Percentiles rank a stretch among this genome's conserved stretches.
Conservation (phyloP, 2,888 invertebrate genomes). For the Maniola hyperantus region DNA sequence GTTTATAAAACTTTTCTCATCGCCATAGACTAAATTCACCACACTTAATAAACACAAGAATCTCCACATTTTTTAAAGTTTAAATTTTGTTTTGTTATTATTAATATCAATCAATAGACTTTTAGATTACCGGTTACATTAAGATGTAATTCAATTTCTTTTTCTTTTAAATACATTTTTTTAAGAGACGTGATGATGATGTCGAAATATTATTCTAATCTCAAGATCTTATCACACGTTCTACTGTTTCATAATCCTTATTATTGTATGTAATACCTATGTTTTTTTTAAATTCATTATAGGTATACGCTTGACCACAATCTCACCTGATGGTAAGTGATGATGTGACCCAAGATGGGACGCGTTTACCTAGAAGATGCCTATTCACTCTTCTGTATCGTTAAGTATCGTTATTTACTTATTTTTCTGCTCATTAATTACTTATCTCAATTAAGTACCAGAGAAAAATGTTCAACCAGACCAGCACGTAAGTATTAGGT, state of each 20-base stretch:
- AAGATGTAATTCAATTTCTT: slow-evolving; percentile 20
- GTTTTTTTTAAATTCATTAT: too few species aligned
- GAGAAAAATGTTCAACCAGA: too few species aligned
- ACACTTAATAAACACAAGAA: slow-evolving; percentile 31
- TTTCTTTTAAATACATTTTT: slow-evolving; percentile 31
- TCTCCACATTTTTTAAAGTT: slow-evolving; percentile 38
- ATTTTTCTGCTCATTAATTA: not conserved
- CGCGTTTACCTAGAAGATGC: too few species aligned
- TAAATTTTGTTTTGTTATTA: not conserved
- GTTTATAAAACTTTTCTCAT: slow-evolving; percentile 41
- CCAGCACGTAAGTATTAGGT: too few species aligned
- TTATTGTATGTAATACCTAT: not conserved
- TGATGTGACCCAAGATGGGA: too few species aligned
- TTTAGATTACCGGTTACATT: slow-evolving; percentile 10
- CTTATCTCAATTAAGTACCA: not conserved
- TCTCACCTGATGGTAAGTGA: too few species aligned
- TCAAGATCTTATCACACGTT: slow-evolving; percentile 38
- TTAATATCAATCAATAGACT: not conserved
- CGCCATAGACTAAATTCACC: slow-evolving; percentile 27
- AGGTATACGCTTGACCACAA: too few species aligned
- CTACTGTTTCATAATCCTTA: slow-evolving; percentile 1
- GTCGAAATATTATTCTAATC: slow-evolving; percentile 14
- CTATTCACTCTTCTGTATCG: too few species aligned
- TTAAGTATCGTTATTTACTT: not conserved
- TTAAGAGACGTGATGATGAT: slow-evolving; percentile 37